Percentiles rank a stretch among this genome's conserved stretches.
These are phyloP conservation scores for Hypomesus transpacificus DNA, from an alignment of 2,113 vertebrate species.

Conservation along the genomic window DNA sequence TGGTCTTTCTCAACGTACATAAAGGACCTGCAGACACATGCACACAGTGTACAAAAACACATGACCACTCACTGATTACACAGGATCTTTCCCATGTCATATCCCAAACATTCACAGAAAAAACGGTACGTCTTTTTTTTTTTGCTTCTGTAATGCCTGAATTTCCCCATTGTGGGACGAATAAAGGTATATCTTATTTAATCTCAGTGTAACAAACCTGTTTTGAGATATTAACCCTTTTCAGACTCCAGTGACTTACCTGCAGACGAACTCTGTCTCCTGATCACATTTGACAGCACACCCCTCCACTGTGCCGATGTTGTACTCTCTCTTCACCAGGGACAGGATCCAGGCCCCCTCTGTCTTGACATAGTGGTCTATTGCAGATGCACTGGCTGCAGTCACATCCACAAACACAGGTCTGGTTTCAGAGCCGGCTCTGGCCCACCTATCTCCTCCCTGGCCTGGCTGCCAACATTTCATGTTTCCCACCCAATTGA, in stretches of 20 bases:
- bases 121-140: background rate
- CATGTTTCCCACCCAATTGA: background rate
- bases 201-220: background rate
- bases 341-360: conserved; percentile 70
- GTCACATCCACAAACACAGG: background rate
- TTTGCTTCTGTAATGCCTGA: background rate
- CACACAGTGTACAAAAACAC: background rate
- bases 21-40: conserved; percentile 61
- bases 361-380: conserved; percentile 62
- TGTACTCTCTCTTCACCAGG: conserved; percentile 39
- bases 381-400: conserved; percentile 43
- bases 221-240: background rate
- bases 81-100: no score
- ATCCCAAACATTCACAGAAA: no score
- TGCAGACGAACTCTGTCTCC: conserved; percentile 68
- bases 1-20: conserved; percentile 69
- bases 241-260: conserved; percentile 35
- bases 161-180: background rate
- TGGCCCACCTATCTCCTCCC: no score
- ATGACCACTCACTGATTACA: no score
- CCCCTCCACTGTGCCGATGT: conserved; percentile 27
- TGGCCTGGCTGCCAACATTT: background rate
- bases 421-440: background rate
- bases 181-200: background rate
- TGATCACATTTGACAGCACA: conserved; percentile 65